Evolutionary conservation across 2,797 vertebrate species (phyloP).

Genomic region (Crossoptilon crossoptilon): DNA sequence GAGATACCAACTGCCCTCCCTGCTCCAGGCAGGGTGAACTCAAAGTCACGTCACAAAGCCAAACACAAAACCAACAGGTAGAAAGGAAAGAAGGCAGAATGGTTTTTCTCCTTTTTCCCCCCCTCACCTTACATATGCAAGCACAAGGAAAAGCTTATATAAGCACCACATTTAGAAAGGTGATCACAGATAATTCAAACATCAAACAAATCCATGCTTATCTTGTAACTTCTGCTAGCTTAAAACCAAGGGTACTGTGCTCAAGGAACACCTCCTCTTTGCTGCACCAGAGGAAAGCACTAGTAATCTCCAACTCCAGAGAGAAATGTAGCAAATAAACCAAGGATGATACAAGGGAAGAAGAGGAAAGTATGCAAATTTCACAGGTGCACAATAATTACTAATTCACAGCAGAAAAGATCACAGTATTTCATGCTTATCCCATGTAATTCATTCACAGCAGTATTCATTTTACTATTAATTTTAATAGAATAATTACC

Average conservation of each 20-base stretch:
- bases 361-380: slow-evolving; percentile 37
- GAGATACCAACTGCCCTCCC: not conserved
- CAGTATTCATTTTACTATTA: slow-evolving; percentile 50
- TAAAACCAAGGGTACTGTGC: not conserved
- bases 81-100: not conserved
- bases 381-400: slow-evolving; percentile 16
- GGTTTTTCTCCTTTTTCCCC: rapidly evolving
- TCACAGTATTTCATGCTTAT: slow-evolving; percentile 61
- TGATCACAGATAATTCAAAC: not conserved
- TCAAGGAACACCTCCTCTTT: slow-evolving; percentile 19
- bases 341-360: not conserved
- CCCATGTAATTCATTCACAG: slow-evolving; percentile 60
- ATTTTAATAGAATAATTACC: slow-evolving; percentile 71
- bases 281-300: not conserved
- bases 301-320: not conserved
- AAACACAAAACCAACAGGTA: not conserved
- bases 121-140: not conserved
- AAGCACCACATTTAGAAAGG: not conserved
- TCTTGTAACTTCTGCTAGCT: not conserved
- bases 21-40: not conserved
- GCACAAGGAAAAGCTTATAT: not conserved
- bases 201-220: slow-evolving; percentile 18
- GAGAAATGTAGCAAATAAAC: not conserved
- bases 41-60: not conserved
- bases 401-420: slow-evolving; percentile 52